Evolutionary conservation across 2,797 vertebrate species (phyloP), one percentile per base, ranked within the genome.

Genomic region (Spondyliosoma cantharus): DNA sequence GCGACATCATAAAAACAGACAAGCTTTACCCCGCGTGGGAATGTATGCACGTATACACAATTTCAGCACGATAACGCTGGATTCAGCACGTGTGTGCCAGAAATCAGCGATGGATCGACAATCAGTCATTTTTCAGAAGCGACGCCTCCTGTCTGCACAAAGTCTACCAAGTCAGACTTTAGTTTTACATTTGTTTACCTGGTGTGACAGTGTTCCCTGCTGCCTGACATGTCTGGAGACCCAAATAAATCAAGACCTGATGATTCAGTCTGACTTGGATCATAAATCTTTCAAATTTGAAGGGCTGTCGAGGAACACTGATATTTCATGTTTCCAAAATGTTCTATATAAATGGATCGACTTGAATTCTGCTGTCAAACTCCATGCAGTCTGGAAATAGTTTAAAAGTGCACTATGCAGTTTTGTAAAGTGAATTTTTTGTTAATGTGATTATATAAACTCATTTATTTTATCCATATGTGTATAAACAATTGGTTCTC

Each of bases 1-100:
- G 46, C 19, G 64, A n/a, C 14, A 46, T 50, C 20, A 78, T 32
- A 46, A 54, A 7, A 8, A 19, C 8, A 4, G 83, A 88, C 81
- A 58, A 58, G 88, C 42, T 76, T 57, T 80, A 20, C 32, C 46
- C n/a, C 50, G 48, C 7, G 24, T 29, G 25, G n/a, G 45, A 32
- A 29, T 3, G 9, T 3, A 56, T 43, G 1, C n/a, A 50, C 59
- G 16, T 4, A 37, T 37, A 24, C 4, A 17, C 0, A 0, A 27
- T 27, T 19, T 43, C 56, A 80, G 50, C n/a, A 59, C 0, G 2
- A 8, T 8, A 24, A 61, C 0, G 1, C 25, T 17, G 54, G 27
- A 42, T 22, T 24, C 8, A 58, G n/a, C 27, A 19, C 9, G 45
- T 50, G 19, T 29, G 29, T 43, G 48, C 25, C 56, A 46, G 11